Base-by-base conservation (phyloP, 2,113 vertebrate genomes). In the Salvator merianae region DNA sequence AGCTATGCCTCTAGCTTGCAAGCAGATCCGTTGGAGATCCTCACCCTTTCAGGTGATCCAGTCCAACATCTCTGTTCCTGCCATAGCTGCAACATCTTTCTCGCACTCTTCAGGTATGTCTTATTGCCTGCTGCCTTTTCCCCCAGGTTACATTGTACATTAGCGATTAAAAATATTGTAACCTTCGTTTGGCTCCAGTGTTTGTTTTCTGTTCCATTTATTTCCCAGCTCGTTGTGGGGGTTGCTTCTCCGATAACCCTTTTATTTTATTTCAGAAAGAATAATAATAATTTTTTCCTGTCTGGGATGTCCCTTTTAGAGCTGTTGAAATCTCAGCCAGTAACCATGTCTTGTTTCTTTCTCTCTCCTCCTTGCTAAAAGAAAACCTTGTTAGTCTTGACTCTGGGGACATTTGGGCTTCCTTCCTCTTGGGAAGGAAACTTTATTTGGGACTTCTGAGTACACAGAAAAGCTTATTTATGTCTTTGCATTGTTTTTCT, bases 101-200 rank as follows among this genome's bases (percentile, higher is more conserved):
- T 34, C 32, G 14, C 68, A 34, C 74, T 2, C 20, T 77, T 70
- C 50, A 1, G 53, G 62, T 3, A 5, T 71, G 68, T 78, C 75
- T 72, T n/a, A 34, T 32, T 40, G 28, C 68, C 83, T 72, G 38
- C 50, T 47, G 76, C 66, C 75, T 55, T 40, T 70, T 10, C 59
- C 36, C 34, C 73, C 73, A 3, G 75, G 66, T 79, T 84, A 84
- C 77, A 78, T 66, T 84, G 83, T 84, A 84, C 68, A 62, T 78
- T 78, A 84, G 76, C 66, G 32, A 84, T 78, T 84, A 84, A 84
- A 81, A 78, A 71, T 38, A 78, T 53, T 84, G 76, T 84, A 84
- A 78, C 75, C 75, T 70, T 26, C 24, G 24, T n/a, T 55, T 43
- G 75, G n/a, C 83, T 78, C 53, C 13, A 0, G 30, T 7, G 13